A percentile compares a stretch with the other conserved stretches of the same genome.
Conservation (phyloP, 1,140 invertebrate species). For the Drosophila cardini region DNA sequence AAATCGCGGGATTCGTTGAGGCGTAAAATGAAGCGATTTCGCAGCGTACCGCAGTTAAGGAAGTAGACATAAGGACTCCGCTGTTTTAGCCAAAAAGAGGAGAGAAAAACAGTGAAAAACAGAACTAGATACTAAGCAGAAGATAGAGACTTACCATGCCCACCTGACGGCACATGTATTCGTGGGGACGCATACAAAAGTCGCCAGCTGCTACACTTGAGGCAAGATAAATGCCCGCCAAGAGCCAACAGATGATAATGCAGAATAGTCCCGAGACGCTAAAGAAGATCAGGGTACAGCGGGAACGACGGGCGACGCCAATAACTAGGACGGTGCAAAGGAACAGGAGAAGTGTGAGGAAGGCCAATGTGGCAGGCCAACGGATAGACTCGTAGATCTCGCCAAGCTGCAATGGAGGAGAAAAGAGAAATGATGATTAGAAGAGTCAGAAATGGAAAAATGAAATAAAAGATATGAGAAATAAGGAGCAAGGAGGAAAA, state of each 20-base stretch:
- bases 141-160: slow-evolving; percentile 70
- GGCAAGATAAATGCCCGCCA: slow-evolving; percentile 91
- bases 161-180: slow-evolving; percentile 83
- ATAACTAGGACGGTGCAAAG: slow-evolving; percentile 92
- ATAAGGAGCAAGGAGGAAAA: background rate
- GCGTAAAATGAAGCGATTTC: slow-evolving; percentile 83
- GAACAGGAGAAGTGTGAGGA: slow-evolving; percentile 90
- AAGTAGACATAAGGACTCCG: slow-evolving; percentile 82
- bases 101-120: background rate
- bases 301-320: slow-evolving; percentile 92
- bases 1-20: slow-evolving; percentile 82
- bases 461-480: background rate
- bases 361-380: slow-evolving; percentile 92
- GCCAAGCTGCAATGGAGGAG: slow-evolving; percentile 62
- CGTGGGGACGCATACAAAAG: slow-evolving; percentile 90
- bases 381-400: slow-evolving; percentile 88
- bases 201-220: slow-evolving; percentile 90
- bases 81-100: slow-evolving; percentile 43
- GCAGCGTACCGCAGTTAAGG: slow-evolving; percentile 79
- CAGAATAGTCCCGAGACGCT: slow-evolving; percentile 91
- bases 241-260: slow-evolving; percentile 92
- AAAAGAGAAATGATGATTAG: background rate
- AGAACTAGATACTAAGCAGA: background rate
- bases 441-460: background rate
- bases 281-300: slow-evolving; percentile 93